Evolutionary conservation across 2,888 invertebrate genomes (phyloP), one percentile per base, ranked within the genome.

Genomic region (Belgica antarctica): DNA sequence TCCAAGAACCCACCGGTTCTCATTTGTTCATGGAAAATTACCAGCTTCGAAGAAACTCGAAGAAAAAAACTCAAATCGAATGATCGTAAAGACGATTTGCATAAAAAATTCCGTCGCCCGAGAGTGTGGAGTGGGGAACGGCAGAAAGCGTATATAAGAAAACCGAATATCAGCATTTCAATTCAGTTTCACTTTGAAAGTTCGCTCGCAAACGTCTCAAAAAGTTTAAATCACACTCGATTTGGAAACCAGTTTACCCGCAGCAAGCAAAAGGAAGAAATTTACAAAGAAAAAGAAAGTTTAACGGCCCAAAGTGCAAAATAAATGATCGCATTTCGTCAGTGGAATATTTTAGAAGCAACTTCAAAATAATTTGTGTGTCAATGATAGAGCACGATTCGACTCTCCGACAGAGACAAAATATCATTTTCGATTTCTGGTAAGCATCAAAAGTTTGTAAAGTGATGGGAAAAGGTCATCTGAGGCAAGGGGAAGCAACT

Each of bases 401-500:
- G 27, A 17, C 68, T 31, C 68, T 68, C 22, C 19, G 68, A 31
- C 27, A 52, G 47, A 52, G 68, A 19, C 68, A 68, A 68, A 68
- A 68, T 31, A 57, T 57, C 57, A 68, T 68, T 68, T 68, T 68
- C 68, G 68, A 68, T 68, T 68, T 68, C 68, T 68, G 68, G 68
- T 68, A 68, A 68, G 68, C 47, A 41, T 41, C 41, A 10, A 41
- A 15, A 31, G 4, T 10, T 31, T 10, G 31, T 10, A 31, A 31
- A n/a, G n/a, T n/a, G n/a, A n/a, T n/a, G n/a, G n/a, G n/a, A n/a
- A n/a, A n/a, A n/a, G n/a, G n/a, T n/a, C n/a, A n/a, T n/a, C n/a
- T n/a, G n/a, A n/a, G n/a, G n/a, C n/a, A n/a, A n/a, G n/a, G n/a
- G n/a, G n/a, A n/a, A n/a, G n/a, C n/a, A n/a, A n/a, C n/a, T n/a